These are phyloP conservation scores for Neoseiulus cucumeris DNA, from an alignment of 1,140 invertebrate species.

Conservation along the genomic window DNA sequence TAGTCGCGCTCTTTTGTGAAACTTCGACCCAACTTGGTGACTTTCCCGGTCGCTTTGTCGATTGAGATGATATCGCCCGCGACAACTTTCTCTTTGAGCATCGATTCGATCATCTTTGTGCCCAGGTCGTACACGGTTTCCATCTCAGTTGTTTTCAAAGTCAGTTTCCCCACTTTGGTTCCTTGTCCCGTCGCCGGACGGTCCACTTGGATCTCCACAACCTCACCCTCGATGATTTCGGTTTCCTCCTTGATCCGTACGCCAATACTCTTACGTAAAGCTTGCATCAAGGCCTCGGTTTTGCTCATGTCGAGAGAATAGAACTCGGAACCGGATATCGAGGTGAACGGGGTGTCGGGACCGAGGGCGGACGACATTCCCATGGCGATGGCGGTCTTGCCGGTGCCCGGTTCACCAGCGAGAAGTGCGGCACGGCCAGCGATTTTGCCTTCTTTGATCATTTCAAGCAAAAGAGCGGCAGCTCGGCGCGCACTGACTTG, in stretches of 20 bases:
- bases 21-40: conserved; percentile 77
- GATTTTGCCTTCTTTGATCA: conserved; percentile 97
- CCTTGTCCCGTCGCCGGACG: conserved; percentile 62
- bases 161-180: conserved; percentile 51
- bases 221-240: conserved; percentile 96
- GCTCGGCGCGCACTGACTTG: conserved; percentile 74
- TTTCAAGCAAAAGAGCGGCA: conserved; percentile 81
- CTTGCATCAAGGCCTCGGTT: conserved; percentile 91
- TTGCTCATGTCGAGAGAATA: conserved; percentile 98
- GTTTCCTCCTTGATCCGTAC: conserved; percentile 96
- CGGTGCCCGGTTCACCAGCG: conserved; percentile 89
- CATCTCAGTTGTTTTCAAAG: conserved; percentile 97
- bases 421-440: conserved; percentile 85
- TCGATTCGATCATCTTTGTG: conserved; percentile 92
- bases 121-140: conserved; percentile 97
- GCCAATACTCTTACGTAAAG: conserved; percentile 90
- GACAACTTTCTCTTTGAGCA: conserved; percentile 79
- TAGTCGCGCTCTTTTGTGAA: conserved; percentile 90
- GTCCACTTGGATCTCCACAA: conserved; percentile 92
- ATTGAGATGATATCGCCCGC: conserved; percentile 80
- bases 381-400: conserved; percentile 95
- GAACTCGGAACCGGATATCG: conserved; percentile 93
- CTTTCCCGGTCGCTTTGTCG: conserved; percentile 93
- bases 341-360: conserved; percentile 86
- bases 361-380: conserved; percentile 83